phyloP scores from a whole-genome alignment of 2,113 vertebrate genomes.

The Hippoglossus stenolepis region DNA sequence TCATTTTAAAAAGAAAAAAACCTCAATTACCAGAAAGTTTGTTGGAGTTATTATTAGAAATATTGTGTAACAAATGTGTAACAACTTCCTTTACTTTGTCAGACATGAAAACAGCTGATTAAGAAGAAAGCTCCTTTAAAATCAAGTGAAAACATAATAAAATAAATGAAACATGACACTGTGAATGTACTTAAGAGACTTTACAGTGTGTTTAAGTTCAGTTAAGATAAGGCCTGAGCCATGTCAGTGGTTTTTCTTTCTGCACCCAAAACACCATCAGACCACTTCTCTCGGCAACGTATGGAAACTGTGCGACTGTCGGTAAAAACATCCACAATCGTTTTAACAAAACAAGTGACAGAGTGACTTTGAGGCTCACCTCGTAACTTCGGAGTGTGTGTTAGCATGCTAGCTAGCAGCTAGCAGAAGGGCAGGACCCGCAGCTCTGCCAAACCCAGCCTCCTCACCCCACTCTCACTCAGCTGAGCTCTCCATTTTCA shows the following conservation, averaged over 20 bases:
- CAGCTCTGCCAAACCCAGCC: constrained; percentile 75
- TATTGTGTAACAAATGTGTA: too few species aligned
- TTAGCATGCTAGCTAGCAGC: constrained; percentile 66
- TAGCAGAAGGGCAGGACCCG: constrained; percentile 75
- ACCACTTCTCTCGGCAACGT: neutral
- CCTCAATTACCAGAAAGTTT: too few species aligned
- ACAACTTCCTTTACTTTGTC: too few species aligned
- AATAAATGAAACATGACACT: neutral
- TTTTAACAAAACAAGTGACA: neutral
- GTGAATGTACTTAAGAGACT: neutral
- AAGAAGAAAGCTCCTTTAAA: neutral
- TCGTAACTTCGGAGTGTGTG: constrained; percentile 36
- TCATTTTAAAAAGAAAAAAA: too few species aligned
- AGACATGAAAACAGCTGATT: too few species aligned
- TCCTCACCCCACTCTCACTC: constrained; percentile 82
- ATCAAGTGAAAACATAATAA: neutral
- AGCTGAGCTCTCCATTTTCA: constrained; percentile 83
- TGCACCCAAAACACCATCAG: neutral
- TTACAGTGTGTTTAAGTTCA: neutral
- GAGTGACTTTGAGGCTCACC: constrained; percentile 48
- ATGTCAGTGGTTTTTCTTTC: constrained; percentile 22
- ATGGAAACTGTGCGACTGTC: accelerated
- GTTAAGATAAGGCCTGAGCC: constrained; percentile 33
- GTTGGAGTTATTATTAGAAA: too few species aligned
- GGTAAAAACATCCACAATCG: neutral